Evolutionary conservation across 2,888 invertebrate genomes (phyloP).

Genomic region (Oxystoma pomonae): DNA sequence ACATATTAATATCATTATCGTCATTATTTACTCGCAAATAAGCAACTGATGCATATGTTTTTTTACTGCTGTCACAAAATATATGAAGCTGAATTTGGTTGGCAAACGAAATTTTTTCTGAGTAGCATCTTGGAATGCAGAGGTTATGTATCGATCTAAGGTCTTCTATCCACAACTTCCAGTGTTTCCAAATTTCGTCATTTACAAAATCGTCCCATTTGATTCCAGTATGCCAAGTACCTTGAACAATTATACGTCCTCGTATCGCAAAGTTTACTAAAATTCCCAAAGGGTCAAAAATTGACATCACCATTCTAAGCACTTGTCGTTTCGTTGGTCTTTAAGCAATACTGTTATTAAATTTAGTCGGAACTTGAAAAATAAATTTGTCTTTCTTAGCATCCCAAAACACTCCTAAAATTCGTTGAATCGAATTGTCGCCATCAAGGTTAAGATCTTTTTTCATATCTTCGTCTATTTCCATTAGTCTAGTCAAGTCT

Average conservation of each 20-base stretch:
- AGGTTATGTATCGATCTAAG: no score
- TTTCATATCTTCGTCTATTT: not conserved
- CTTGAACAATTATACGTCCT: no score
- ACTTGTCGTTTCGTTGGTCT: slow-evolving; percentile 2
- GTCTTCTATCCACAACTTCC: no score
- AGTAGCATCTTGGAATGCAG: no score
- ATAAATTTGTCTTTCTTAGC: not conserved
- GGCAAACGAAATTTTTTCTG: no score
- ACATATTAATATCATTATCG: not conserved
- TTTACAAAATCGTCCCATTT: no score
- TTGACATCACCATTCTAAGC: not conserved
- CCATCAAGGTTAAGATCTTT: not conserved
- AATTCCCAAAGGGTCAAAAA: slow-evolving; percentile 5
- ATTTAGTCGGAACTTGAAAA: slow-evolving; percentile 4
- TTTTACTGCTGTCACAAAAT: no score
- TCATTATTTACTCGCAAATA: not conserved
- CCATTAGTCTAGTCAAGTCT: slow-evolving; percentile 4
- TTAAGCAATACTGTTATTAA: not conserved
- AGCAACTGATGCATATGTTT: not conserved
- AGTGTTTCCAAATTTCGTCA: no score
- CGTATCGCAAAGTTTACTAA: slow-evolving; percentile 1
- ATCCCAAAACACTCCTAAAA: slow-evolving; percentile 17
- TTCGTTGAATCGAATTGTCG: no score
- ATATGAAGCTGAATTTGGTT: no score
- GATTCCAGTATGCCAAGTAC: no score